Evolutionary conservation across 2,113 vertebrate genomes (phyloP).

Genomic region (Spheniscus mendiculus): DNA sequence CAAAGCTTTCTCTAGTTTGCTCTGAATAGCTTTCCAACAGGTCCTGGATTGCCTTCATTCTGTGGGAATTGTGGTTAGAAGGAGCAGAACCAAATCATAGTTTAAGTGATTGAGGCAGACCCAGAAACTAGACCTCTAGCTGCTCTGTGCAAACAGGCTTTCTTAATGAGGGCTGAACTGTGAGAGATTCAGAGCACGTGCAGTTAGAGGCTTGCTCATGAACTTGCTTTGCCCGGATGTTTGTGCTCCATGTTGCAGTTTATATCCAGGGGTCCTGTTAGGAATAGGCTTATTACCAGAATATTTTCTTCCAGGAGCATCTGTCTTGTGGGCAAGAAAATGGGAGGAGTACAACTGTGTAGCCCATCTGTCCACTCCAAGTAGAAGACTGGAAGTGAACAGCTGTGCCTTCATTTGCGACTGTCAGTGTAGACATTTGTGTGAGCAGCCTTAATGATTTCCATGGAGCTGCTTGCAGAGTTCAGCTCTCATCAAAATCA

Average conservation of each 20-base stretch:
- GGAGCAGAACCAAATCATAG: background rate
- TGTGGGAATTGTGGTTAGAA: background rate
- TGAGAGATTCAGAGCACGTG: background rate
- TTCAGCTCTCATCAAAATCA: background rate
- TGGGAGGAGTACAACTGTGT: background rate
- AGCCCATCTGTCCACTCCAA: background rate
- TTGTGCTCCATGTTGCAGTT: background rate
- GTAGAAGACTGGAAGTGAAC: background rate
- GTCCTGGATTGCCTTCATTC: background rate
- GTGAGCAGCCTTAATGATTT: background rate
- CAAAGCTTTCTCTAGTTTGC: background rate
- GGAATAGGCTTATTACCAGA: background rate
- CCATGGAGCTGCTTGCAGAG: background rate
- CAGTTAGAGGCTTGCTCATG: background rate
- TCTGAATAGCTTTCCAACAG: background rate
- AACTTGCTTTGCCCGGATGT: background rate
- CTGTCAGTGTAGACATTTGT: rapidly evolving
- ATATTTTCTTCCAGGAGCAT: background rate
- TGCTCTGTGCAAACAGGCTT: background rate
- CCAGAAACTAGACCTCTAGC: background rate
- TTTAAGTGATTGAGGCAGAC: background rate
- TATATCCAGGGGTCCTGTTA: background rate
- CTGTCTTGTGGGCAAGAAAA: background rate
- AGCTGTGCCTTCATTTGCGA: background rate
- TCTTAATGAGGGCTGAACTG: background rate